phyloP scores from a whole-genome alignment of 2,888 invertebrate genomes.

The Spodoptera exigua region DNA sequence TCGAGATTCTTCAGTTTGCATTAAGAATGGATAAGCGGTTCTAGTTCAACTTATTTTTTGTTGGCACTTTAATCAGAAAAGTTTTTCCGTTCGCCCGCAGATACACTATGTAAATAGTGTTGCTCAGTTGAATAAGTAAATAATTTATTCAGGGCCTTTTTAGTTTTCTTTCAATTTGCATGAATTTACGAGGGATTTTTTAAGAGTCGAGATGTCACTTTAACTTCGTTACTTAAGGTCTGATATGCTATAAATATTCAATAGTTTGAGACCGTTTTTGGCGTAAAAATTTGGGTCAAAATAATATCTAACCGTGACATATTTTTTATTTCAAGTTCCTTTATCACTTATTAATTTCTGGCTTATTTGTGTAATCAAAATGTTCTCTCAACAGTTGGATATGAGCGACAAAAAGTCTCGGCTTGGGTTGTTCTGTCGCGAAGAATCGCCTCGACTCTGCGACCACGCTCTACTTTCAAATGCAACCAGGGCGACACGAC shows the following conservation, averaged over 20 bases:
- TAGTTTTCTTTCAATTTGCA: conserved; percentile 41
- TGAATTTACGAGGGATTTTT: conserved; percentile 19
- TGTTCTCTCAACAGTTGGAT: conserved; percentile 72
- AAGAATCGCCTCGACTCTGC: conserved; percentile 93
- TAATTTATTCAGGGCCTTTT: conserved; percentile 65
- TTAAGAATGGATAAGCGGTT: conserved; percentile 85
- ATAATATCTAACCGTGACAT: background rate
- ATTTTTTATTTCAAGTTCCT: background rate
- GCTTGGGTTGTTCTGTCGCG: conserved; percentile 93
- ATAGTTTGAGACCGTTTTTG: background rate
- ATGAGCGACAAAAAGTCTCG: conserved; percentile 88
- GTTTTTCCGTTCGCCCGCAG: conserved; percentile 68
- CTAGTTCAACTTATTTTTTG: conserved; percentile 76
- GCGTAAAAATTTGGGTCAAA: background rate
- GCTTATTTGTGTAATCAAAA: background rate
- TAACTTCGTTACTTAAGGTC: conserved; percentile 9
- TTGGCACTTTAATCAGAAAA: conserved; percentile 83
- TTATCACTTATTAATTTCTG: background rate
- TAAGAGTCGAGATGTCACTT: conserved; percentile 1
- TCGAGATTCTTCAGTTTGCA: conserved; percentile 81
- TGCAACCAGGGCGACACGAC: conserved; percentile 92
- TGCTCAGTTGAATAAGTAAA: conserved; percentile 67
- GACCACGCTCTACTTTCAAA: conserved; percentile 93
- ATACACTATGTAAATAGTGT: conserved; percentile 73
- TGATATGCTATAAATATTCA: conserved; percentile 14